These are phyloP conservation scores for Melipona quadrifasciata DNA, from an alignment of 1,140 invertebrate species.

Conservation along the genomic window DNA sequence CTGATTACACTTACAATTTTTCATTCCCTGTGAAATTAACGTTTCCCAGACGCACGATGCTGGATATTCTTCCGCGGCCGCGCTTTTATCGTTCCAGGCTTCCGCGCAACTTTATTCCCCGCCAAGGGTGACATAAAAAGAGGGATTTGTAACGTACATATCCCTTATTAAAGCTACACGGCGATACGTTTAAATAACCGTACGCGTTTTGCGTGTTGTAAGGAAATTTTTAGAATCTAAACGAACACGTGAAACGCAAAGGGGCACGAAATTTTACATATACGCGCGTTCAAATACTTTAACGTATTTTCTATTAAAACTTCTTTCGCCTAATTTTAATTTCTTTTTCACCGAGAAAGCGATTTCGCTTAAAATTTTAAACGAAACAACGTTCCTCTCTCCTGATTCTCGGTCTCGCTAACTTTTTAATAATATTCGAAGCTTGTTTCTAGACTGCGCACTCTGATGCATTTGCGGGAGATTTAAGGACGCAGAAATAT, in stretches of 20 bases:
- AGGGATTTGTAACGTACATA: not conserved
- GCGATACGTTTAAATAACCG: not conserved
- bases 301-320: no score
- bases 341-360: no score
- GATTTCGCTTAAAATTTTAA: not conserved
- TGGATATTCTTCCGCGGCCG: not conserved
- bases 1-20: constrained; percentile 28
- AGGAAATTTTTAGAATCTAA: not conserved
- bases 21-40: constrained; percentile 40
- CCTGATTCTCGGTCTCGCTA: not conserved
- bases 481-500: no score
- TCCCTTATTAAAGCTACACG: constrained; percentile 3
- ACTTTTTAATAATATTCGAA: not conserved
- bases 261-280: not conserved
- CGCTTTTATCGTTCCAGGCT: constrained; percentile 9
- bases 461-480: no score
- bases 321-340: not conserved
- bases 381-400: not conserved
- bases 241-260: not conserved
- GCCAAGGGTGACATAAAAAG: not conserved
- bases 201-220: no score
- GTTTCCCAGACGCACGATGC: not conserved
- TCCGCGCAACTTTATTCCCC: not conserved
- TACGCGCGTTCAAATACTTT: no score
- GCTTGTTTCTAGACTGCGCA: no score